Percentiles rank a stretch among this genome's conserved stretches.
Evolutionary conservation across 2,113 vertebrate genomes (phyloP).

Genomic region (Formicarius rufipectus): DNA sequence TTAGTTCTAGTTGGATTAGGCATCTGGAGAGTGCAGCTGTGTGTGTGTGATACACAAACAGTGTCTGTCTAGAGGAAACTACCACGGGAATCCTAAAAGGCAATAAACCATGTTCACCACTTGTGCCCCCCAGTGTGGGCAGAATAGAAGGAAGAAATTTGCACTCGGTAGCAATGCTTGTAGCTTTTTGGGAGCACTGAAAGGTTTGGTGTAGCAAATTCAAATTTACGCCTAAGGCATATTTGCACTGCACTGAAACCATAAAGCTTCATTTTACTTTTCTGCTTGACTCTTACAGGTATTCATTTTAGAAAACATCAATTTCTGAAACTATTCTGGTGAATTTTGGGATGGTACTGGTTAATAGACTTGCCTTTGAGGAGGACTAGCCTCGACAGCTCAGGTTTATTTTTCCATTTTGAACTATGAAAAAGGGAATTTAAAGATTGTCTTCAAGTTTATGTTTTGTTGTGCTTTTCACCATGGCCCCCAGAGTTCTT

Average conservation of each 20-base stretch:
- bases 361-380: not conserved
- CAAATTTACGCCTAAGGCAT: not conserved
- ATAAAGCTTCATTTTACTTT: not conserved
- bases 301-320: not conserved
- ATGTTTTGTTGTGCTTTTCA: not conserved
- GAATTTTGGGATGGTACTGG: not conserved
- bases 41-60: not conserved
- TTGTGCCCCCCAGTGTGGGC: not conserved
- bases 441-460: not conserved
- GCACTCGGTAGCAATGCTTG: not conserved
- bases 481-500: not conserved
- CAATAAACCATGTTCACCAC: accelerated
- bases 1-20: not conserved
- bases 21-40: not conserved
- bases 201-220: not conserved
- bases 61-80: not conserved
- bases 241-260: not conserved
- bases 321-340: not conserved
- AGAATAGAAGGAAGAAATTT: not conserved
- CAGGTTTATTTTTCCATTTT: not conserved
- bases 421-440: not conserved
- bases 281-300: not conserved
- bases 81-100: not conserved
- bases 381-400: not conserved
- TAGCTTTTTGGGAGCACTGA: not conserved